These are phyloP conservation scores for Elachura formosa DNA, from an alignment of 2,113 vertebrate species.

Conservation along the genomic window DNA sequence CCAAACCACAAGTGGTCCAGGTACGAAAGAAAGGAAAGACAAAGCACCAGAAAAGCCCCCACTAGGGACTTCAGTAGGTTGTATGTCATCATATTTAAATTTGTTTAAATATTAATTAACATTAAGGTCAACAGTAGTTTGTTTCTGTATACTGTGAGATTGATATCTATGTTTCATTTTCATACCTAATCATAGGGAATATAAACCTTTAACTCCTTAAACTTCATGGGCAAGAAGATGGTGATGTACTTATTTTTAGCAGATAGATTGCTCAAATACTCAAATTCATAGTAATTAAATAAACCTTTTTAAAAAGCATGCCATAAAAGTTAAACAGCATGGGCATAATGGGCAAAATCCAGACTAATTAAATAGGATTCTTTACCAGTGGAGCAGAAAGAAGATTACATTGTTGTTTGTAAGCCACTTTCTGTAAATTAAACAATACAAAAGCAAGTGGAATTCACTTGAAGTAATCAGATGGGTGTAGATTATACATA, in stretches of 20 bases:
- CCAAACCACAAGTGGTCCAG: background rate
- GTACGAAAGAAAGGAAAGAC: background rate
- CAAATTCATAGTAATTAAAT: background rate
- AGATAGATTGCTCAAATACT: background rate
- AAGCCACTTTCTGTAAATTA: background rate
- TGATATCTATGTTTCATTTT: background rate
- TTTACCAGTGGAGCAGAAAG: background rate
- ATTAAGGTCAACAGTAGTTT: background rate
- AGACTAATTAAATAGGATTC: background rate
- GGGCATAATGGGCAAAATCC: background rate
- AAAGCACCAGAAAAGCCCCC: background rate
- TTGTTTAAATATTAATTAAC: background rate
- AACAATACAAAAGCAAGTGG: background rate
- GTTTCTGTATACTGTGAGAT: background rate
- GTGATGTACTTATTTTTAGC: background rate
- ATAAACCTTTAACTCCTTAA: background rate
- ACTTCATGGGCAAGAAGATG: background rate
- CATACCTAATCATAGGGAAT: background rate
- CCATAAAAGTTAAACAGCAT: background rate
- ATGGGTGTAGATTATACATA: background rate
- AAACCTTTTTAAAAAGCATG: background rate
- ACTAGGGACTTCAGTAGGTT: background rate
- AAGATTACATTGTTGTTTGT: background rate
- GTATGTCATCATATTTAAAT: background rate
- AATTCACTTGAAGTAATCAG: background rate